Conservation (phyloP, 2,113 vertebrate species). For the Nycticryphes semicollaris region DNA sequence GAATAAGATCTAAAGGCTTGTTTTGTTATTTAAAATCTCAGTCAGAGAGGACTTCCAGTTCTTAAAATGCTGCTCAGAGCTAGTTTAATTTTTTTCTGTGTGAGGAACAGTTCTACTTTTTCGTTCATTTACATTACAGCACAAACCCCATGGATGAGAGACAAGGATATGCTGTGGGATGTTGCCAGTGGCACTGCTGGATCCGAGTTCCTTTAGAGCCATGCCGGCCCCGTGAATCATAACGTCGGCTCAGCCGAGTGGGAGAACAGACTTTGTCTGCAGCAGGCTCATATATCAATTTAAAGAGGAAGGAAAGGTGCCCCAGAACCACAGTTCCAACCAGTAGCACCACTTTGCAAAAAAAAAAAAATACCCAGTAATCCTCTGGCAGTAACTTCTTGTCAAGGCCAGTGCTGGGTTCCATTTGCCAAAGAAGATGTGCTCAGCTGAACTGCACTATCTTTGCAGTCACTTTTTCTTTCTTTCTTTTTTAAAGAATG, state of each 20-base stretch:
- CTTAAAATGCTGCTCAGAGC: neutral
- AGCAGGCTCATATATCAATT: neutral
- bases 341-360: neutral
- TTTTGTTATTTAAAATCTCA: neutral
- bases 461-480: neutral
- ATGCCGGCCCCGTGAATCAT: neutral
- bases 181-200: neutral
- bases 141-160: neutral
- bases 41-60: neutral
- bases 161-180: neutral
- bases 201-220: constrained; percentile 6
- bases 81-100: neutral
- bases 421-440: neutral
- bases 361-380: neutral
- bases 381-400: constrained; percentile 12
- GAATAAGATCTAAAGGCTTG: neutral
- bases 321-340: neutral
- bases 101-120: neutral
- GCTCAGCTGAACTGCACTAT: neutral
- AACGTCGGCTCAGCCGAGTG: neutral
- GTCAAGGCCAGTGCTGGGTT: constrained; percentile 2
- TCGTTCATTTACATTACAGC: neutral
- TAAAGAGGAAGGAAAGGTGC: neutral
- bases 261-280: neutral
- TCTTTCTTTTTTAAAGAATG: neutral